These are phyloP conservation scores for Onthophagus sagittarius DNA, from an alignment of 2,888 invertebrate genomes.

Conservation along the genomic window DNA sequence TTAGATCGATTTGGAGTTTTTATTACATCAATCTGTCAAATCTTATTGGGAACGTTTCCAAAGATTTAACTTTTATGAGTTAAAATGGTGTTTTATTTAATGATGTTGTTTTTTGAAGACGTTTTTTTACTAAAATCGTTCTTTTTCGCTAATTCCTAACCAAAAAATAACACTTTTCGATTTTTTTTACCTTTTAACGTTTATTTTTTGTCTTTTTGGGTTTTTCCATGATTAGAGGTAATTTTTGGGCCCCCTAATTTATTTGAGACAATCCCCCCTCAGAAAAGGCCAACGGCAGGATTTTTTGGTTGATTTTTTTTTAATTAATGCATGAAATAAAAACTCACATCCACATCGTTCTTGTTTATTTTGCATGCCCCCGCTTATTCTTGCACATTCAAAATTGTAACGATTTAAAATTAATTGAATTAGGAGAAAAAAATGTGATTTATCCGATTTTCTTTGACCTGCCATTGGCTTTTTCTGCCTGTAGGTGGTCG, in stretches of 20 bases:
- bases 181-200: too few relatives aligned
- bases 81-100: too few relatives aligned
- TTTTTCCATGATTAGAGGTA: background rate
- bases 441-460: slow-evolving; percentile 33
- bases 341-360: background rate
- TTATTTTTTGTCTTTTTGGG: background rate
- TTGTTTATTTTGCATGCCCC: slow-evolving; percentile 26
- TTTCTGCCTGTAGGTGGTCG: slow-evolving; percentile 68
- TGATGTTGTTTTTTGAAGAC: too few relatives aligned
- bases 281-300: slow-evolving; percentile 50
- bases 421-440: background rate
- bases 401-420: slow-evolving; percentile 14
- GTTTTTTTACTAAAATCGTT: too few relatives aligned
- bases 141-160: too few relatives aligned
- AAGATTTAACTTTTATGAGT: too few relatives aligned
- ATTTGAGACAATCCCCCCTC: slow-evolving; percentile 39
- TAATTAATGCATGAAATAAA: background rate
- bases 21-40: too few relatives aligned
- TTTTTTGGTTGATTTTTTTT: slow-evolving; percentile 28
- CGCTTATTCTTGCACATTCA: slow-evolving; percentile 9
- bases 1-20: too few relatives aligned
- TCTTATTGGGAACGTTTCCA: too few relatives aligned
- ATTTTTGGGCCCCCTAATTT: slow-evolving; percentile 1
- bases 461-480: slow-evolving; percentile 77
- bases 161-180: too few relatives aligned